Conservation (phyloP, 2,888 invertebrate species). For the Patella ulyssiponensis region DNA sequence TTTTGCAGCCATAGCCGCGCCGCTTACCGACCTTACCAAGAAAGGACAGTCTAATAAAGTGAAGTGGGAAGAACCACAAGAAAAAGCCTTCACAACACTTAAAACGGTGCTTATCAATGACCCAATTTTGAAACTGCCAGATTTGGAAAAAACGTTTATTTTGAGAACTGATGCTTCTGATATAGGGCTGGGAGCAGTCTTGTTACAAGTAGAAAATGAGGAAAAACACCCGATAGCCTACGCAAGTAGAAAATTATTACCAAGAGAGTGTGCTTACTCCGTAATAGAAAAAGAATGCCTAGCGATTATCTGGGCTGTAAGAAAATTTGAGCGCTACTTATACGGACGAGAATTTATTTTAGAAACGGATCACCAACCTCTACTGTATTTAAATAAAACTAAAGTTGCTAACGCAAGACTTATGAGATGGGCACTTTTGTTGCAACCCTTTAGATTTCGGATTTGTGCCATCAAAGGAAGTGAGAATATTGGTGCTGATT, state of each 20-base stretch:
- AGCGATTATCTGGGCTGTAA: background rate
- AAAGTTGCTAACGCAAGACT: constrained; percentile 1
- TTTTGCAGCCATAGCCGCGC: constrained; percentile 16
- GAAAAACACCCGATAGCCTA: no score
- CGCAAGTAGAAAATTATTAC: constrained; percentile 15
- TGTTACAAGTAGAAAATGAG: constrained; percentile 8
- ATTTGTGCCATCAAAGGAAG: background rate
- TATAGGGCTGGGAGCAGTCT: constrained; percentile 13
- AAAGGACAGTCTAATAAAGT: no score
- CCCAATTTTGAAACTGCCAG: background rate
- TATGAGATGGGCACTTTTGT: constrained; percentile 2
- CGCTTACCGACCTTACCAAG: constrained; percentile 14
- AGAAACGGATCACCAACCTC: no score
- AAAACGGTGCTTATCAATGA: background rate
- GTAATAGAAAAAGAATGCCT: background rate
- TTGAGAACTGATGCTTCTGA: constrained; percentile 22
- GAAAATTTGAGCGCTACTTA: background rate
- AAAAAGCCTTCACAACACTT: no score
- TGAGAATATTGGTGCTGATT: background rate
- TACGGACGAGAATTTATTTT: background rate
- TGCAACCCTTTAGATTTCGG: background rate
- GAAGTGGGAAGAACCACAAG: no score
- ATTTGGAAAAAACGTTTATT: constrained; percentile 12
- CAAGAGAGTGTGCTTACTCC: background rate
- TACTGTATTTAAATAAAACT: background rate